Conservation (phyloP, 2,797 vertebrate genomes). For the Parambassis ranga region DNA sequence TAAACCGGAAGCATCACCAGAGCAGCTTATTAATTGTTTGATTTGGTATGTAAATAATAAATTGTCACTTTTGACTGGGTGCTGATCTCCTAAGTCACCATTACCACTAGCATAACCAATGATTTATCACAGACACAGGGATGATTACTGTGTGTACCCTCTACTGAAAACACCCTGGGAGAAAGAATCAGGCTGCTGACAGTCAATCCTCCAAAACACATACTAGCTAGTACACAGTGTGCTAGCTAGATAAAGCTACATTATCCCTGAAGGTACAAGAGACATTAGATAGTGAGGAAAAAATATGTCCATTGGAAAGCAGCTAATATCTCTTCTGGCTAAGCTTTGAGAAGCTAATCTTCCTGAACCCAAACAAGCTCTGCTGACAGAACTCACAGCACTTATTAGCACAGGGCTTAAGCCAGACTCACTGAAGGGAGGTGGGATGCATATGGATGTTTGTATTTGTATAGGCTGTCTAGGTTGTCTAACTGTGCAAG, state of each 20-base stretch:
- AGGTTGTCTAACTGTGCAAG: slow-evolving; percentile 13
- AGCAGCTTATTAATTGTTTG: too few species aligned
- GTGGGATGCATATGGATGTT: neutral
- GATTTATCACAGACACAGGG: neutral
- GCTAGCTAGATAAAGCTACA: neutral
- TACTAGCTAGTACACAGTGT: neutral
- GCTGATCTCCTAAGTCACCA: neutral
- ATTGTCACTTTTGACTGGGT: neutral
- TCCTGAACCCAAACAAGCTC: slow-evolving; percentile 30
- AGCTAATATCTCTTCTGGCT: slow-evolving; percentile 28
- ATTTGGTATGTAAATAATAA: too few species aligned
- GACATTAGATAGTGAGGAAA: slow-evolving; percentile 18
- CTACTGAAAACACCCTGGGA: neutral
- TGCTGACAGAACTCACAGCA: slow-evolving; percentile 39
- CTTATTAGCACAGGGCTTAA: slow-evolving; percentile 44
- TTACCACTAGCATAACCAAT: neutral
- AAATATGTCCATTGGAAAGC: slow-evolving; percentile 31
- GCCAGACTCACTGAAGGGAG: slow-evolving; percentile 9
- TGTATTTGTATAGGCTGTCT: slow-evolving; percentile 9
- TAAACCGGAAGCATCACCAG: too few species aligned
- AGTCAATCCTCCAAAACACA: neutral
- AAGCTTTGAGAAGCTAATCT: slow-evolving; percentile 37
- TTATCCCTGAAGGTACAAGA: neutral
- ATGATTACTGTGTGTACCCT: neutral
- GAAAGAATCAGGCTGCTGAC: neutral